Percentiles rank a stretch among this genome's conserved stretches.
These are phyloP conservation scores for Heptranchias perlo DNA, from an alignment of 2,113 vertebrate genomes.

Conservation along the genomic window DNA sequence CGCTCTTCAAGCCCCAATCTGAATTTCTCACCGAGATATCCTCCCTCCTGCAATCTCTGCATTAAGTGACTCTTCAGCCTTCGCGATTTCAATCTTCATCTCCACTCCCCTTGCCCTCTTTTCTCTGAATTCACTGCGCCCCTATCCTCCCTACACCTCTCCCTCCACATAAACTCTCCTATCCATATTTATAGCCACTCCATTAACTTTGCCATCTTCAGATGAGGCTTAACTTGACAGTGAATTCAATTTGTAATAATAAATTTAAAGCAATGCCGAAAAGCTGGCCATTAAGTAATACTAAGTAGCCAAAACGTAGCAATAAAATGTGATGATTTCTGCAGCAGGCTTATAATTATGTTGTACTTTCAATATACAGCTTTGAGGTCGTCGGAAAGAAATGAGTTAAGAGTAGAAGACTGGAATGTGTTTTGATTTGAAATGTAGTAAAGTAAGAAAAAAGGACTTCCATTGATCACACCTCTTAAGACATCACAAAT, in stretches of 20 bases:
- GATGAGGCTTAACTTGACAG: background rate
- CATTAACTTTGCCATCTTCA: background rate
- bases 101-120: background rate
- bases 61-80: background rate
- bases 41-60: background rate
- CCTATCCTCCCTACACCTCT: background rate
- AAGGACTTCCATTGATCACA: background rate
- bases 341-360: background rate
- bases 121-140: background rate
- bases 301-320: background rate
- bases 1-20: background rate
- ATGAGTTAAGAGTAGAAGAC: background rate
- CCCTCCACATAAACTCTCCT: background rate
- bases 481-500: background rate
- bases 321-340: background rate
- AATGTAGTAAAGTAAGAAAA: background rate
- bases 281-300: background rate
- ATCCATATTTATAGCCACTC: too few relatives aligned
- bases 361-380: background rate
- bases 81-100: background rate
- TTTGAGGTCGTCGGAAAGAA: background rate
- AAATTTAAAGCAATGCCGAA: background rate
- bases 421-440: background rate
- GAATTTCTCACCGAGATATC: background rate
- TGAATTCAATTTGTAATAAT: background rate